A percentile compares a stretch with the other conserved stretches of the same genome.
These are phyloP conservation scores for Anser brachyrhynchus DNA, from an alignment of 2,113 vertebrate genomes.

Conservation along the genomic window DNA sequence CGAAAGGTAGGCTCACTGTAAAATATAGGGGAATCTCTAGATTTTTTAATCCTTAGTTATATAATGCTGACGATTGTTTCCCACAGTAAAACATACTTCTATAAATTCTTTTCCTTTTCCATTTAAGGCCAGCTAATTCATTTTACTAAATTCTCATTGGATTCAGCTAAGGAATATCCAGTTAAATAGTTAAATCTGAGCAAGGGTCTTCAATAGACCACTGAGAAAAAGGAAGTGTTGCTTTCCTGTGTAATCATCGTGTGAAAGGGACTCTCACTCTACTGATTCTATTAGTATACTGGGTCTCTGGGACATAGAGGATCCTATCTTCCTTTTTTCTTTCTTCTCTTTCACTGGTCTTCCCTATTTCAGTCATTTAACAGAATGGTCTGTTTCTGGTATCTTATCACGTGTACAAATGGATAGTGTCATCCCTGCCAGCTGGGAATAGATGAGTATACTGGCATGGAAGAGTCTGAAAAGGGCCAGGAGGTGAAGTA, in stretches of 20 bases:
- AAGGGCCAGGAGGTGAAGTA: background rate
- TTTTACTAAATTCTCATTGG: background rate
- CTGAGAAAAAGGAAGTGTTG: background rate
- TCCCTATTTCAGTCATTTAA: background rate
- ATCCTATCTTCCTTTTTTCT: background rate
- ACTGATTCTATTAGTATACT: background rate
- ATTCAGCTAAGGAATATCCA: background rate
- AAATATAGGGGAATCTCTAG: background rate
- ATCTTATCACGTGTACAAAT: background rate
- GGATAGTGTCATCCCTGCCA: background rate
- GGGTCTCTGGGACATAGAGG: background rate
- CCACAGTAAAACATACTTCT: background rate
- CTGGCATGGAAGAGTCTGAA: background rate
- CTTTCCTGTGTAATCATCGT: background rate
- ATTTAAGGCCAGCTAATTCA: background rate
- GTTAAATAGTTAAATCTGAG: background rate
- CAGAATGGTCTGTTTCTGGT: background rate
- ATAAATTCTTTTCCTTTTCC: background rate
- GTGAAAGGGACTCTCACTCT: background rate
- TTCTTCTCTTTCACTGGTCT: background rate
- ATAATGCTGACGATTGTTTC: accelerated
- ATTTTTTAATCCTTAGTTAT: background rate
- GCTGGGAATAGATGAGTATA: background rate
- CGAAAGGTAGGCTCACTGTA: background rate
- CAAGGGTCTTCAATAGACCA: background rate